Conservation (phyloP, 2,888 invertebrate species). For the Lepidochrysops patricia region DNA sequence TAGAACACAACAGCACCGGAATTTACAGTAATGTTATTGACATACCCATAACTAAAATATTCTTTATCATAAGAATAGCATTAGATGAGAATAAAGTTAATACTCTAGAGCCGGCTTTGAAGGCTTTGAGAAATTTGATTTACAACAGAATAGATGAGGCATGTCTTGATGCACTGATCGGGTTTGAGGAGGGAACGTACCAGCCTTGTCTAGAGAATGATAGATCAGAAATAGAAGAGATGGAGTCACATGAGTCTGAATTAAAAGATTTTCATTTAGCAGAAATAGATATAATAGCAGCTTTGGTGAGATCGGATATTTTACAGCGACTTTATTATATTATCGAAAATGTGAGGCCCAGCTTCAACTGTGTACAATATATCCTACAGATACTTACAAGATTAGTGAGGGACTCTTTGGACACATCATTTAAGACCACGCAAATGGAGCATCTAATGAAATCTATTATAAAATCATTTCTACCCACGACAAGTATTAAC, state of each 20-base stretch:
- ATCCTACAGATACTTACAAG: slow-evolving; percentile 86
- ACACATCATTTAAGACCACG: slow-evolving; percentile 77
- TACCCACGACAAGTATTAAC: slow-evolving; percentile 59
- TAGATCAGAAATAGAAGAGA: slow-evolving; percentile 68
- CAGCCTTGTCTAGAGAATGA: slow-evolving; percentile 76
- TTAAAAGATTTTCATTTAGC: slow-evolving; percentile 91
- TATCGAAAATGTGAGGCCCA: slow-evolving; percentile 79
- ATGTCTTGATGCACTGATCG: slow-evolving; percentile 79
- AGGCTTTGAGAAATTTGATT: slow-evolving; percentile 83
- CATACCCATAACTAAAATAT: slow-evolving; percentile 83
- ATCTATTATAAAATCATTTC: slow-evolving; percentile 73
- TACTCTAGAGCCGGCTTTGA: slow-evolving; percentile 83
- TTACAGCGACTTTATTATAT: slow-evolving; percentile 85
- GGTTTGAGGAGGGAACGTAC: slow-evolving; percentile 77
- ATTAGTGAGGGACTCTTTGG: slow-evolving; percentile 83
- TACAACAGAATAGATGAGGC: slow-evolving; percentile 87
- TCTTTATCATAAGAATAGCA: slow-evolving; percentile 87
- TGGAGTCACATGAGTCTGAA: slow-evolving; percentile 72
- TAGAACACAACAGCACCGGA: slow-evolving; percentile 82
- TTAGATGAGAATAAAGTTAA: slow-evolving; percentile 87
- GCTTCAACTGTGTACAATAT: slow-evolving; percentile 81
- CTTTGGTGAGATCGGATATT: slow-evolving; percentile 83
- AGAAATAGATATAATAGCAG: slow-evolving; percentile 86
- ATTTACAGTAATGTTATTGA: slow-evolving; percentile 84
- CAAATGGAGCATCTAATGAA: slow-evolving; percentile 78